Percentiles rank a stretch among this genome's conserved stretches.
Evolutionary conservation across 2,113 vertebrate species (phyloP).

Genomic region (Myrmecophaga tridactyla): DNA sequence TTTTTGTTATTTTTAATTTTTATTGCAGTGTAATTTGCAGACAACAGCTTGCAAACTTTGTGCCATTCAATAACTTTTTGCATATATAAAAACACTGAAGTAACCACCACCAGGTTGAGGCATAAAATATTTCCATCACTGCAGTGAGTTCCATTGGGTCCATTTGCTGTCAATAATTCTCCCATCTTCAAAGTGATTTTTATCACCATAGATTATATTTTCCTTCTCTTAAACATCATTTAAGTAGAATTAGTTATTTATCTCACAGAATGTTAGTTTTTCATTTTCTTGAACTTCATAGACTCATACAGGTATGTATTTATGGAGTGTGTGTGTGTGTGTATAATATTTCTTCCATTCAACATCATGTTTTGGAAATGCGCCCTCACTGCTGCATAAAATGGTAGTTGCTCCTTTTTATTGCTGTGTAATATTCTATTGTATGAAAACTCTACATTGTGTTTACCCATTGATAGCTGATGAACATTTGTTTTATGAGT

Average conservation of each 20-base stretch:
- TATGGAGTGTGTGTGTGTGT: neutral
- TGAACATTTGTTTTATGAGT: neutral
- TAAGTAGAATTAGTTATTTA: neutral
- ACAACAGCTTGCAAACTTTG: neutral
- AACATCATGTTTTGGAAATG: neutral
- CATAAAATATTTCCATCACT: neutral
- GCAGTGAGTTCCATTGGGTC: neutral
- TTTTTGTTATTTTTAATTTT: neutral
- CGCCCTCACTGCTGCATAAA: neutral
- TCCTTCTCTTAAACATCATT: neutral
- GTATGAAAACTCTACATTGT: too few species aligned
- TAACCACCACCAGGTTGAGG: neutral
- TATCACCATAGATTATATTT: neutral
- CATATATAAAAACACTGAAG: neutral
- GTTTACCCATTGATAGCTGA: neutral
- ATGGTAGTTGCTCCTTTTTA: neutral
- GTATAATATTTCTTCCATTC: neutral
- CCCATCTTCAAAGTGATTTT: neutral
- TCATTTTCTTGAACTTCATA: neutral
- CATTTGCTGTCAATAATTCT: neutral
- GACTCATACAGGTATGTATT: neutral
- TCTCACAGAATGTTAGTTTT: neutral
- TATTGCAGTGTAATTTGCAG: neutral
- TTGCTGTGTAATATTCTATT: neutral
- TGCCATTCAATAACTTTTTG: neutral